Percentiles rank a stretch among this genome's conserved stretches.
phyloP scores from a whole-genome alignment of 2,113 vertebrate genomes.

The Silurus asotus region DNA sequence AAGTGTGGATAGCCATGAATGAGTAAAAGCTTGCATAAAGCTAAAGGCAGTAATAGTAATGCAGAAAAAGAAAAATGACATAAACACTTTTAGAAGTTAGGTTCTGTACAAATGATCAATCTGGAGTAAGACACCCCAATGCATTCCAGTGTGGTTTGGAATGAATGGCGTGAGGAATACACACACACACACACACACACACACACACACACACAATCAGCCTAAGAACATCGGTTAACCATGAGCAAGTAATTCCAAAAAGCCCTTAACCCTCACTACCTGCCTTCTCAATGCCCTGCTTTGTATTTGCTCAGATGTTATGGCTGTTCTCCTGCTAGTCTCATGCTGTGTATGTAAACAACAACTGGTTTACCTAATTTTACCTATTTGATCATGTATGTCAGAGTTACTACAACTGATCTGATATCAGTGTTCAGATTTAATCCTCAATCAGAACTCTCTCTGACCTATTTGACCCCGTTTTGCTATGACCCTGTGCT shows the following conservation, averaged over 20 bases:
- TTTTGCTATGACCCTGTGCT: constrained; percentile 16
- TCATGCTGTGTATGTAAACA: constrained; percentile 15
- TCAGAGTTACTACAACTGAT: neutral
- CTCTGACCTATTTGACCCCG: neutral
- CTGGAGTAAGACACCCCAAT: constrained; percentile 5
- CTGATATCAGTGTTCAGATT: neutral
- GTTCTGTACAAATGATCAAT: constrained; percentile 10
- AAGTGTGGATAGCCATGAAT: neutral
- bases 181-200: neutral
- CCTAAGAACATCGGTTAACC: constrained; percentile 6
- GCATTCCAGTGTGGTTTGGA: constrained; percentile 43
- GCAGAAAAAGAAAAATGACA: neutral
- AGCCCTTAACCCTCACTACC: constrained; percentile 1
- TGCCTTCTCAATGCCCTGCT: neutral
- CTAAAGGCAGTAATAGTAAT: neutral
- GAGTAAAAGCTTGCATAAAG: neutral
- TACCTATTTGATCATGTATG: neutral
- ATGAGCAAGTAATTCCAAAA: constrained; percentile 26
- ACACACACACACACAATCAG: neutral
- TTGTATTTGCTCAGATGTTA: constrained; percentile 22
- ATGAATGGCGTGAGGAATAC: constrained; percentile 1
- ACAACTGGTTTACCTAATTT: neutral
- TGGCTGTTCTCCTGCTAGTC: neutral
- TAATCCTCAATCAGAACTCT: neutral
- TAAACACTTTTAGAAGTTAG: neutral